Evolutionary conservation across 2,888 invertebrate species (phyloP).

Genomic region (Cylloceria caligata): DNA sequence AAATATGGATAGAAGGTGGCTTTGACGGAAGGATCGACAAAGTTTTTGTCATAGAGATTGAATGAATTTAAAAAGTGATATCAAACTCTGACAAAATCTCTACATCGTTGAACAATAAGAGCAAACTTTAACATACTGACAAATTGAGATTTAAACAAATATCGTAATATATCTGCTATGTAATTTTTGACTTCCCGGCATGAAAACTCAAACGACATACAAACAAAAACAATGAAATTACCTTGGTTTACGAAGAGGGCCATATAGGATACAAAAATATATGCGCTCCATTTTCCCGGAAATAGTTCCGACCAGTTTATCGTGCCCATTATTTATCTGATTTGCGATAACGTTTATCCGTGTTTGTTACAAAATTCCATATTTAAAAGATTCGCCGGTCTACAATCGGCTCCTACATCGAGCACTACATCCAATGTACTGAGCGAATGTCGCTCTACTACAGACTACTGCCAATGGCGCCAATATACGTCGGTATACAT

Average conservation of each 20-base stretch:
- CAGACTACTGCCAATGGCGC: no score
- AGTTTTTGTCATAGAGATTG: background rate
- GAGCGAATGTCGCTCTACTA: conserved; percentile 45
- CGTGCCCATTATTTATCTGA: conserved; percentile 74
- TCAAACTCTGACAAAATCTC: background rate
- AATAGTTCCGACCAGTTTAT: conserved; percentile 89
- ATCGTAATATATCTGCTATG: no score
- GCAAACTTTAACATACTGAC: background rate
- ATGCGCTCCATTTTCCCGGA: conserved; percentile 92
- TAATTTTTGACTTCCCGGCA: no score
- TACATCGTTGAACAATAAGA: no score
- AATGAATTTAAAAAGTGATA: background rate
- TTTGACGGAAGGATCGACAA: background rate
- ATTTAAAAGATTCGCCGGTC: conserved; percentile 26
- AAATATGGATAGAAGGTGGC: background rate
- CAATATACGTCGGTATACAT: no score
- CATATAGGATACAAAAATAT: conserved; percentile 94
- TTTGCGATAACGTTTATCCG: conserved; percentile 16
- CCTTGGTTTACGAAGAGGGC: conserved; percentile 96
- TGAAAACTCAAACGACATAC: background rate
- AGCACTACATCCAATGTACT: conserved; percentile 12
- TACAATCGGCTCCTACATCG: background rate
- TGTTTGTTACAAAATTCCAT: conserved; percentile 29
- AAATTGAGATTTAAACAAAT: background rate
- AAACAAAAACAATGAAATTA: conserved; percentile 82